Conservation (phyloP, 2,113 vertebrate genomes). For the Sarotherodon lohbergeri region DNA sequence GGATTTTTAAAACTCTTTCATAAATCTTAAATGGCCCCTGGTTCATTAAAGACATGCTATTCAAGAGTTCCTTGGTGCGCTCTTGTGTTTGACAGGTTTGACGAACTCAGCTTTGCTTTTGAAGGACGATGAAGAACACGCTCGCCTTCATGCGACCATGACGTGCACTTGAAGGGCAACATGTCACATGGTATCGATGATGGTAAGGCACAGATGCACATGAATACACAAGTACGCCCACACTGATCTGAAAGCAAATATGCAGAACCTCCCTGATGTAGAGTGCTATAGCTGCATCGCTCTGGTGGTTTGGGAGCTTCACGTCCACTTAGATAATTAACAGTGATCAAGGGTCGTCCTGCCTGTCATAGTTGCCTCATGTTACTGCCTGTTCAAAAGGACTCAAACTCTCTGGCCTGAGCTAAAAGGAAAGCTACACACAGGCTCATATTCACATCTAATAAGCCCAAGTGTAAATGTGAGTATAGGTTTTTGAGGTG, state of each 20-base stretch:
- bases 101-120: constrained; percentile 1
- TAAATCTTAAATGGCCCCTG: constrained; percentile 48
- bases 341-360: constrained; percentile 71
- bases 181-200: background rate
- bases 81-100: constrained; percentile 36
- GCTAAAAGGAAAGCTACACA: constrained; percentile 63
- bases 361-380: constrained; percentile 63
- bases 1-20: constrained; percentile 34
- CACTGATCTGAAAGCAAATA: background rate
- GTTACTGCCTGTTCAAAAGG: constrained; percentile 69
- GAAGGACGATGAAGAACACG: background rate
- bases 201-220: background rate
- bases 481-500: constrained; percentile 50
- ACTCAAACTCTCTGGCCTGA: constrained; percentile 66
- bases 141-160: background rate
- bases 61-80: constrained; percentile 1
- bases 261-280: constrained; percentile 3
- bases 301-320: constrained; percentile 60
- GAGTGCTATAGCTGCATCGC: constrained; percentile 18
- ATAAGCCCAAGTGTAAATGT: constrained; percentile 38
- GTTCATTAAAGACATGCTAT: constrained; percentile 52
- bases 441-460: constrained; percentile 57
- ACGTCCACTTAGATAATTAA: constrained; percentile 69
- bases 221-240: background rate
- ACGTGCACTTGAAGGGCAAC: constrained; percentile 40